Percentiles rank a stretch among this genome's conserved stretches.
phyloP scores from a whole-genome alignment of 2,888 invertebrate species.

The Diarsia dahlii region DNA sequence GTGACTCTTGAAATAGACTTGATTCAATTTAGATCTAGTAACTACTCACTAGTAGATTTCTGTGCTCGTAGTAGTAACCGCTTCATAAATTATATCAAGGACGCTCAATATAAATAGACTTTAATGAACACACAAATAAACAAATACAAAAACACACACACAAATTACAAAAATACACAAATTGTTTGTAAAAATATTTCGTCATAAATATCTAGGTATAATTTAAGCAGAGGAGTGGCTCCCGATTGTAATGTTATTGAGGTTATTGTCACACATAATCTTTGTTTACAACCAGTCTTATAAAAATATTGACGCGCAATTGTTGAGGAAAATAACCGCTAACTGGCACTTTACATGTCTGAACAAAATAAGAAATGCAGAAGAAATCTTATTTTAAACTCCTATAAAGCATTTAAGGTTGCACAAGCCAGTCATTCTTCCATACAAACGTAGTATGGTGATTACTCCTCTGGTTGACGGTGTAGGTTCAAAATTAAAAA shows the following conservation, averaged over 20 bases:
- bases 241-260: slow-evolving; percentile 1
- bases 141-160: too few relatives aligned
- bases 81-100: background rate
- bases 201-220: slow-evolving; percentile 23
- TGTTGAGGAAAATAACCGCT: slow-evolving; percentile 1
- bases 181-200: slow-evolving; percentile 1
- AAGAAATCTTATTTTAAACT: background rate
- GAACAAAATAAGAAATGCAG: background rate
- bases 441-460: too few relatives aligned
- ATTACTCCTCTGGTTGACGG: too few relatives aligned
- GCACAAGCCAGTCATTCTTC: too few relatives aligned
- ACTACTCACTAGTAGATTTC: background rate
- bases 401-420: too few relatives aligned
- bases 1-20: too few relatives aligned
- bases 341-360: background rate
- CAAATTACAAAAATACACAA: too few relatives aligned
- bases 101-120: background rate
- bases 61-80: background rate
- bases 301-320: slow-evolving; percentile 21
- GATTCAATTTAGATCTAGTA: background rate
- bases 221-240: slow-evolving; percentile 44
- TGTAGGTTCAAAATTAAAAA: too few relatives aligned
- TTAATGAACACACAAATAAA: too few relatives aligned
- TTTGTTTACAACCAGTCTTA: slow-evolving; percentile 22
- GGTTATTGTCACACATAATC: slow-evolving; percentile 17